phyloP scores from a whole-genome alignment of 2,113 vertebrate genomes.

The Canis aureus region DNA sequence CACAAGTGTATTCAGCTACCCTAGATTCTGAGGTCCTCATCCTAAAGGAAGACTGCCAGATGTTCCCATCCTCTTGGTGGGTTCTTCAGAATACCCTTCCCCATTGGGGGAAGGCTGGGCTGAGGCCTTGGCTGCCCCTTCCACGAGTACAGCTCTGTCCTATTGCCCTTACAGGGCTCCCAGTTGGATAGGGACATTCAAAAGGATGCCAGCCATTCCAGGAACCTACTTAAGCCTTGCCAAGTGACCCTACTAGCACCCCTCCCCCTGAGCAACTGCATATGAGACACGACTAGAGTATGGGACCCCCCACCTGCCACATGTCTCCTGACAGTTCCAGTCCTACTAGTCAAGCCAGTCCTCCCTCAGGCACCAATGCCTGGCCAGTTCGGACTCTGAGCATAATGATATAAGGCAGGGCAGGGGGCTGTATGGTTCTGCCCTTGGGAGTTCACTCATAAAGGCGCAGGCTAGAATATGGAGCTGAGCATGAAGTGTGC shows the following conservation, averaged over 20 bases:
- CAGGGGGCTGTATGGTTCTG: neutral
- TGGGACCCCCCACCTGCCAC: neutral
- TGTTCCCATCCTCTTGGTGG: neutral
- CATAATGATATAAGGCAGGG: neutral
- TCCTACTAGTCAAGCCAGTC: neutral
- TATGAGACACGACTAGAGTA: neutral
- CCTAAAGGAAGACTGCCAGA: no score
- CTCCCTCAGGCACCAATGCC: neutral
- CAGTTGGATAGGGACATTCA: neutral
- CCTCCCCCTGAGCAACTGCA: neutral
- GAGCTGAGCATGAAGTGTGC: rapidly evolving
- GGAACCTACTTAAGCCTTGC: neutral
- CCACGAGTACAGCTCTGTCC: neutral
- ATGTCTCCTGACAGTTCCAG: neutral
- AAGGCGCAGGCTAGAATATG: neutral
- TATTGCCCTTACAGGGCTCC: no score
- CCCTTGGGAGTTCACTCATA: neutral
- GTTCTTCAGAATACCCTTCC: neutral
- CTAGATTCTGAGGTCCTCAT: neutral
- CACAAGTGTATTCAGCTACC: neutral
- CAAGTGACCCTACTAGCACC: neutral
- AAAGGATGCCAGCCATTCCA: neutral
- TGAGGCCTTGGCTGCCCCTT: neutral
- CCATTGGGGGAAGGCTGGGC: neutral
- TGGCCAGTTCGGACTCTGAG: neutral